Evolutionary conservation across 2,888 invertebrate genomes (phyloP).

Genomic region (Quadriops clusia): DNA sequence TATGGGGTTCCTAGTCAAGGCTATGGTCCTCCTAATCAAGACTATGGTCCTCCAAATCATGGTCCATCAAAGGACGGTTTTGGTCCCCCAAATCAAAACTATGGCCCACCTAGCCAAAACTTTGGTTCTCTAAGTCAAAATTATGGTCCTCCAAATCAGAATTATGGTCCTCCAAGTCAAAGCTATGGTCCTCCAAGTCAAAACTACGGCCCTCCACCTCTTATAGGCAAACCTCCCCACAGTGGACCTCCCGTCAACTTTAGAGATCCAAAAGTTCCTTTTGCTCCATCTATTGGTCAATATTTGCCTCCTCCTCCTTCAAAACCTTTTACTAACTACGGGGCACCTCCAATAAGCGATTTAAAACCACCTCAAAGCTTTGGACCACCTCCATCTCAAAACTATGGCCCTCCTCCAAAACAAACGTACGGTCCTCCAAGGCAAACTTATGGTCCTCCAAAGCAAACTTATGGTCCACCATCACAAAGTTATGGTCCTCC

Average conservation of each 20-base stretch:
- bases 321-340: no score
- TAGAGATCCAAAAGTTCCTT: neutral
- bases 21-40: conserved; percentile 10
- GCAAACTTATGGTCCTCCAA: conserved; percentile 16
- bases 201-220: conserved; percentile 7
- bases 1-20: conserved; percentile 4
- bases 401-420: conserved; percentile 11
- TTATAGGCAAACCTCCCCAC: neutral
- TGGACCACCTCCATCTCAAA: conserved; percentile 8
- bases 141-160: conserved; percentile 17
- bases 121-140: conserved; percentile 5
- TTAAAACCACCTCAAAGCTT: conserved; percentile 7
- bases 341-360: neutral
- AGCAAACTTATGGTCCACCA: conserved; percentile 22
- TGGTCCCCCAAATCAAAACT: conserved; percentile 33
- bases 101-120: conserved; percentile 14
- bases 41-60: conserved; percentile 15
- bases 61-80: conserved; percentile 5
- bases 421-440: conserved; percentile 10
- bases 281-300: conserved; percentile 3
- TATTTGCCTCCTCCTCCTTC: neutral
- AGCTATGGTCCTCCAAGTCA: conserved; percentile 1
- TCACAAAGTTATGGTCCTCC: conserved; percentile 16
- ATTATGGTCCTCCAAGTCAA: conserved; percentile 8
- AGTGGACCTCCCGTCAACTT: conserved; percentile 6